phyloP scores from a whole-genome alignment of 2,113 vertebrate species.

The Siniperca knerii region DNA sequence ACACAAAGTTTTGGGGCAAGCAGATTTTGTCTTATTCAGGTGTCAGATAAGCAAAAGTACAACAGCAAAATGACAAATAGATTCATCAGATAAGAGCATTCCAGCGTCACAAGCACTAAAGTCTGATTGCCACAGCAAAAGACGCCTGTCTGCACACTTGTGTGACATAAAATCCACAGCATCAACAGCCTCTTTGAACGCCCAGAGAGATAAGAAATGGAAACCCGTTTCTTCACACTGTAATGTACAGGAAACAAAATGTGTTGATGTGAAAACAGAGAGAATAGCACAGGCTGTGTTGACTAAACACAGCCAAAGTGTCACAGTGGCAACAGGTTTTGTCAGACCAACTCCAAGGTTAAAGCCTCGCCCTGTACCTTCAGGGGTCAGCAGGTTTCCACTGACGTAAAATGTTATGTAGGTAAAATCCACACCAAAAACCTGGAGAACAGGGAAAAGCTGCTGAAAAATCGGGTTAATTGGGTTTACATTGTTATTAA shows the following conservation, averaged over 20 bases:
- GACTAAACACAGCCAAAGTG: slow-evolving; percentile 91
- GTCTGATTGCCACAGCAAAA: slow-evolving; percentile 11
- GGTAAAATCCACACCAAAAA: not conserved
- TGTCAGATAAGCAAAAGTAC: slow-evolving; percentile 21
- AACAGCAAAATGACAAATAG: slow-evolving; percentile 22
- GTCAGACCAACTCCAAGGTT: slow-evolving; percentile 84
- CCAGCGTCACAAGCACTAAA: not conserved
- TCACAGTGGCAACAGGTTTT: slow-evolving; percentile 85
- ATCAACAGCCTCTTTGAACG: slow-evolving; percentile 66
- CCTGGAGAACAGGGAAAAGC: not conserved
- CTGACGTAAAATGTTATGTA: slow-evolving; percentile 16
- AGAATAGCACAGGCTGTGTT: slow-evolving; percentile 90
- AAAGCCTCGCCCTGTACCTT: slow-evolving; percentile 64
- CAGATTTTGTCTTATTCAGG: slow-evolving; percentile 7
- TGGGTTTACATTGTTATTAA: not conserved
- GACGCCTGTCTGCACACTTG: not conserved
- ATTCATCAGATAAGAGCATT: not conserved
- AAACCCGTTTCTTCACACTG: slow-evolving; percentile 83
- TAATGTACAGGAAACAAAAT: slow-evolving; percentile 85
- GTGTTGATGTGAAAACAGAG: slow-evolving; percentile 87
- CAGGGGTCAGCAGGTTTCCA: slow-evolving; percentile 25
- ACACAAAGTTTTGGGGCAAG: slow-evolving; percentile 1
- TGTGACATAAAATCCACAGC: slow-evolving; percentile 28
- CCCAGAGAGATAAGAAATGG: slow-evolving; percentile 73
- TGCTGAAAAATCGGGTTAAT: not conserved